Evolutionary conservation across 1,140 invertebrate species (phyloP).

Genomic region (Zaprionus inermis): DNA sequence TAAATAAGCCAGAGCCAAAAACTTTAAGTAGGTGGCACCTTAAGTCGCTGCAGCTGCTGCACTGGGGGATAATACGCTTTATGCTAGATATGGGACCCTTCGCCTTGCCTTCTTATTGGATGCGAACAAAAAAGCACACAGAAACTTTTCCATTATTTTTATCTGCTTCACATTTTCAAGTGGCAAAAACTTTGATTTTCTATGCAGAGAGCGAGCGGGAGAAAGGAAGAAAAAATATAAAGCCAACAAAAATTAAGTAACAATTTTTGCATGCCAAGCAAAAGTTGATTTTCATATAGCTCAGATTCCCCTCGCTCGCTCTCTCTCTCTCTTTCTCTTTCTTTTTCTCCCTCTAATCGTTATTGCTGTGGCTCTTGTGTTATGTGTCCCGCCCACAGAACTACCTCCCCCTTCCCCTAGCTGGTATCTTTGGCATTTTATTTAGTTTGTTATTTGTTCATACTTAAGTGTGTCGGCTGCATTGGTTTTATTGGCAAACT

Average conservation of each 20-base stretch:
- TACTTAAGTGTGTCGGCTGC: slow-evolving; percentile 80
- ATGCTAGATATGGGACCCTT: slow-evolving; percentile 24
- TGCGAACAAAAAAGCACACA: slow-evolving; percentile 51
- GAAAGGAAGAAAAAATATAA: slow-evolving; percentile 53
- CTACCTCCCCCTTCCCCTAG: slow-evolving; percentile 45
- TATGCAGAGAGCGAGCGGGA: slow-evolving; percentile 50
- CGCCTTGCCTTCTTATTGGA: slow-evolving; percentile 30
- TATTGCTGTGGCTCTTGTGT: slow-evolving; percentile 52
- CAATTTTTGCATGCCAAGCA: slow-evolving; percentile 66
- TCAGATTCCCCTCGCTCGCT: slow-evolving; percentile 14
- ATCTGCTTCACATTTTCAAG: slow-evolving; percentile 79
- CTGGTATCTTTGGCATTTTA: slow-evolving; percentile 73
- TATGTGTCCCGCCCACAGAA: slow-evolving; percentile 47
- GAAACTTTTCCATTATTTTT: slow-evolving; percentile 81
- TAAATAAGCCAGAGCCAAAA: slow-evolving; percentile 62
- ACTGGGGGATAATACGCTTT: slow-evolving; percentile 49
- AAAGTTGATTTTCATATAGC: slow-evolving; percentile 74
- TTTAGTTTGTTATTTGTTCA: slow-evolving; percentile 82
- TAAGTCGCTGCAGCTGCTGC: slow-evolving; percentile 61
- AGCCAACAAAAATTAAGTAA: slow-evolving; percentile 76
- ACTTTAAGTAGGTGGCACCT: slow-evolving; percentile 75
- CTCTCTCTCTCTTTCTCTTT: background rate
- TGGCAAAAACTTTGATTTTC: slow-evolving; percentile 74
- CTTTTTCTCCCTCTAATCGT: slow-evolving; percentile 40
- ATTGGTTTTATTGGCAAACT: slow-evolving; percentile 80